Evolutionary conservation across 2,113 vertebrate species (phyloP).

Genomic region (Leptodactylus fuscus): DNA sequence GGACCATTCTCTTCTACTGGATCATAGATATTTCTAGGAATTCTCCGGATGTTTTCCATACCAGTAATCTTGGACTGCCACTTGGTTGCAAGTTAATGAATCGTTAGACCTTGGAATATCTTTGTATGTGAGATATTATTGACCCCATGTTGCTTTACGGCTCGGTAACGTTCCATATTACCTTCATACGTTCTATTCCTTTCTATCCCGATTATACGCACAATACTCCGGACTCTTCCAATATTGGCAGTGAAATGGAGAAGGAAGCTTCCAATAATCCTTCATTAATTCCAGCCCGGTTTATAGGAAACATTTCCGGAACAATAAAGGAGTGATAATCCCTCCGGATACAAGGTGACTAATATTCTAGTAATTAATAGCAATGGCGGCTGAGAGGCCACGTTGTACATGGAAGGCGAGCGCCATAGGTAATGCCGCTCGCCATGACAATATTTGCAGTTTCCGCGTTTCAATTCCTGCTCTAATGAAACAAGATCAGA

Average conservation of each 20-base stretch:
- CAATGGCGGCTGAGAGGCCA: background rate
- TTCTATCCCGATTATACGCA: background rate
- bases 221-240: background rate
- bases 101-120: background rate
- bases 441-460: background rate
- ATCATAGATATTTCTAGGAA: too few relatives aligned
- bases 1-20: too few relatives aligned
- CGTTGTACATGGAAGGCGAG: too few relatives aligned
- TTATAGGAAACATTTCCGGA: background rate
- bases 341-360: background rate
- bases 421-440: background rate
- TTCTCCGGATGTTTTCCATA: too few relatives aligned
- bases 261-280: background rate
- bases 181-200: background rate
- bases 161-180: background rate
- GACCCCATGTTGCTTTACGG: background rate
- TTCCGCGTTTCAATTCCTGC: background rate
- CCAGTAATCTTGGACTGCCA: too few relatives aligned
- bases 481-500: constrained; percentile 1
- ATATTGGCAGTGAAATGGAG: background rate
- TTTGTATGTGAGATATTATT: background rate
- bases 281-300: background rate
- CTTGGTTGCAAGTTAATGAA: background rate
- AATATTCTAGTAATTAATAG: background rate
- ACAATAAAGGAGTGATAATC: background rate